These are phyloP conservation scores for Trachops cirrhosus DNA, from an alignment of 2,797 vertebrate species.

Conservation along the genomic window DNA sequence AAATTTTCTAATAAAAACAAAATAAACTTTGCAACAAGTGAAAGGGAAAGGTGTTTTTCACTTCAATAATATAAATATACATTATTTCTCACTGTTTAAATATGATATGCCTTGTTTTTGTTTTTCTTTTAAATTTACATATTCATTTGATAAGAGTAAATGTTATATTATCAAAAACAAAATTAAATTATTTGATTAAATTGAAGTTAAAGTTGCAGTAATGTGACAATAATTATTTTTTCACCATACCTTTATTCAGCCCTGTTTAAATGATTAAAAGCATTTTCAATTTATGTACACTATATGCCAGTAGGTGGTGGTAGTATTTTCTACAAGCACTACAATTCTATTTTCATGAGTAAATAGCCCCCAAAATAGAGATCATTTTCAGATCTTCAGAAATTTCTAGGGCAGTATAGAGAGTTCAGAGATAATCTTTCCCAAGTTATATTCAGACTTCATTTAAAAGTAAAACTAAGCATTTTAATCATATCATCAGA, in stretches of 20 bases:
- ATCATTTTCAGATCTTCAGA: conserved; percentile 7
- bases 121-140: neutral
- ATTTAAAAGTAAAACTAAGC: conserved; percentile 44
- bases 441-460: neutral
- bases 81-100: neutral
- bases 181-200: neutral
- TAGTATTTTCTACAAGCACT: conserved; percentile 72
- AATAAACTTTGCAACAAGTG: conserved; percentile 23
- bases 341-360: conserved; percentile 48
- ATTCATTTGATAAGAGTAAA: neutral
- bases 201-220: conserved; percentile 4
- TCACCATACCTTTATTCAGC: neutral
- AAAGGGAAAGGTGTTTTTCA: neutral
- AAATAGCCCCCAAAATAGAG: conserved; percentile 34
- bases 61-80: neutral
- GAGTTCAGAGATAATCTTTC: conserved; percentile 9
- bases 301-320: conserved; percentile 70
- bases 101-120: neutral
- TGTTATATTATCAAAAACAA: neutral
- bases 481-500: conserved; percentile 51
- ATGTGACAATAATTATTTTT: neutral
- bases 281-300: conserved; percentile 52
- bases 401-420: neutral
- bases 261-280: conserved; percentile 12
- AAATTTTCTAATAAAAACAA: neutral